phyloP scores from a whole-genome alignment of 2,888 invertebrate species.

The Dolomedes plantarius region DNA sequence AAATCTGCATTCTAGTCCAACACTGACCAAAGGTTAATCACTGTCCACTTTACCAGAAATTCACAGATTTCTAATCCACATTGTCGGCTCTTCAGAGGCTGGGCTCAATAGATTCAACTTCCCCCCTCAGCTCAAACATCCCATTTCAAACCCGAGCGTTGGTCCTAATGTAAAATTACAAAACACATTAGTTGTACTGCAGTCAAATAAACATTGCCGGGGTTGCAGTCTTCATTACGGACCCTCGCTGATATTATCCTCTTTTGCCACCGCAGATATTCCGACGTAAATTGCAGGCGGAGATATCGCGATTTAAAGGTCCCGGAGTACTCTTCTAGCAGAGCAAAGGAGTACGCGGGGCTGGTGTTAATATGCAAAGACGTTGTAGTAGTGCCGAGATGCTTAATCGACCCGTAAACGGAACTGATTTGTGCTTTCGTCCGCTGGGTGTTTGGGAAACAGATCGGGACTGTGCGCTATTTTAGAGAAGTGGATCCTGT shows the following conservation, averaged over 20 bases:
- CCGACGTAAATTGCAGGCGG: conserved; percentile 49
- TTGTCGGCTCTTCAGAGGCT: too few species aligned
- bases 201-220: conserved; percentile 49
- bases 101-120: too few species aligned
- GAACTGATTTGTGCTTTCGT: conserved; percentile 65
- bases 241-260: conserved; percentile 17
- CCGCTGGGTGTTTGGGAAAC: conserved; percentile 38
- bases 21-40: too few species aligned
- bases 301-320: conserved; percentile 68
- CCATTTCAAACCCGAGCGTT: too few species aligned
- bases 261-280: conserved; percentile 40
- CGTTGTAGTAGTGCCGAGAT: conserved; percentile 57
- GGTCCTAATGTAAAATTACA: conserved; percentile 60
- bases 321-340: too few species aligned
- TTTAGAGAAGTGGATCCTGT: too few species aligned
- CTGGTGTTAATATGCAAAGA: conserved; percentile 46
- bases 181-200: conserved; percentile 41
- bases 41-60: too few species aligned
- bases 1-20: too few species aligned
- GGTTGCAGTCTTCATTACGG: conserved; percentile 54
- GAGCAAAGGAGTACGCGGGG: not conserved
- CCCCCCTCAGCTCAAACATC: too few species aligned
- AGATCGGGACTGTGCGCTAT: too few species aligned
- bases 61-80: too few species aligned
- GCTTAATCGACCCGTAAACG: conserved; percentile 63